phyloP scores from a whole-genome alignment of 2,113 vertebrate genomes.

The Catharus minimus region DNA sequence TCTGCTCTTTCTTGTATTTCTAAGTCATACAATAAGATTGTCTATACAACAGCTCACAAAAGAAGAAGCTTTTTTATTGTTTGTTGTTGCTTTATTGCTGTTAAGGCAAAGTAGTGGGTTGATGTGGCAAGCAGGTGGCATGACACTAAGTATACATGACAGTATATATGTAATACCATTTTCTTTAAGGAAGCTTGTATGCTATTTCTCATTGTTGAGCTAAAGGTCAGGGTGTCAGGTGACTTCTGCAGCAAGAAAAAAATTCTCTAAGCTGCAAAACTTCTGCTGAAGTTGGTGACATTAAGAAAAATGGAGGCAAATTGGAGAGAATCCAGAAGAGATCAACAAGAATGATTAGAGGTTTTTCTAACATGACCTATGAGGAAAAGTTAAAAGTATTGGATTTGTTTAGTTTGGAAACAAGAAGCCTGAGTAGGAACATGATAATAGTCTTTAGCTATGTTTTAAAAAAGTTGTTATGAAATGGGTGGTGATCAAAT shows the following conservation, averaged over 20 bases:
- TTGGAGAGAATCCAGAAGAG: slow-evolving; percentile 43
- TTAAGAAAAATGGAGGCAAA: slow-evolving; percentile 63
- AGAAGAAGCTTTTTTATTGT: slow-evolving; percentile 16
- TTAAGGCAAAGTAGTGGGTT: slow-evolving; percentile 1
- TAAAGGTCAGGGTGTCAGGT: slow-evolving; percentile 62
- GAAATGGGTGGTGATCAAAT: neutral
- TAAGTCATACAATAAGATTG: neutral
- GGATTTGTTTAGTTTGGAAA: slow-evolving; percentile 57
- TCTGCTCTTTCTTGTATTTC: slow-evolving; percentile 6
- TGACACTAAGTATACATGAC: slow-evolving; percentile 58
- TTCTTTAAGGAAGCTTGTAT: slow-evolving; percentile 42
- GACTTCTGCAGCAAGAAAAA: slow-evolving; percentile 56
- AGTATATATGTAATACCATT: slow-evolving; percentile 62
- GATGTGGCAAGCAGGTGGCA: slow-evolving; percentile 60
- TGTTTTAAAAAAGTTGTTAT: neutral
- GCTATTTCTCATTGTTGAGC: slow-evolving; percentile 54
- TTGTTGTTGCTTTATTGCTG: slow-evolving; percentile 47
- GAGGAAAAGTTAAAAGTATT: slow-evolving; percentile 53
- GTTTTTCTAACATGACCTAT: slow-evolving; percentile 57
- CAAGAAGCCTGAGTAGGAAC: slow-evolving; percentile 1
- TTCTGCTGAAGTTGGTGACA: slow-evolving; percentile 59
- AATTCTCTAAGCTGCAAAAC: slow-evolving; percentile 55
- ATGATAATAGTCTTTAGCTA: neutral
- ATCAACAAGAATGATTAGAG: slow-evolving; percentile 63
- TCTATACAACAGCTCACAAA: neutral